Evolutionary conservation across 2,113 vertebrate genomes (phyloP).

Genomic region (Corvus hawaiiensis): DNA sequence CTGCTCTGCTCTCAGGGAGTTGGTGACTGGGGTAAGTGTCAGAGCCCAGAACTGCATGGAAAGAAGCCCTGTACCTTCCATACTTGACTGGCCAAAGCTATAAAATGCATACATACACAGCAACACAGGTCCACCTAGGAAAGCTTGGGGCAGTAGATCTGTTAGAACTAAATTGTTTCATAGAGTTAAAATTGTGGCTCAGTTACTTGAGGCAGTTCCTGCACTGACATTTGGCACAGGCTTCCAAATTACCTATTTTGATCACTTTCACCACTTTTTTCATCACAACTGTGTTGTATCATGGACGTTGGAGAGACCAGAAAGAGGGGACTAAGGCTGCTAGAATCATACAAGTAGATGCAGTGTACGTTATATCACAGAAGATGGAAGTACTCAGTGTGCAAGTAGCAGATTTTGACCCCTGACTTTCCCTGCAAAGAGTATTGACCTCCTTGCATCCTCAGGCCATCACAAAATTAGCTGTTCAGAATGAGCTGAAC

Average conservation of each 20-base stretch:
- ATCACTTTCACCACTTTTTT: neutral
- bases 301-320: neutral
- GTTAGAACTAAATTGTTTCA: neutral
- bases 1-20: neutral
- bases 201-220: neutral
- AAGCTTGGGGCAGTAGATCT: neutral
- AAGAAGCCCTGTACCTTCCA: neutral
- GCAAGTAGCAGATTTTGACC: neutral
- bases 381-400: neutral
- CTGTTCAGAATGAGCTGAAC: neutral
- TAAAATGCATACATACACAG: neutral
- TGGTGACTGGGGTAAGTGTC: neutral
- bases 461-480: neutral
- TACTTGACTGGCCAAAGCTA: neutral
- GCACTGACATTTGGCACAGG: neutral
- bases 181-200: neutral
- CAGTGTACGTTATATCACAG: neutral
- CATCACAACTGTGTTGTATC: neutral
- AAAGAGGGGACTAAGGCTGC: neutral
- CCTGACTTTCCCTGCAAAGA: neutral
- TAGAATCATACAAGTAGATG: neutral
- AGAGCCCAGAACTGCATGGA: neutral
- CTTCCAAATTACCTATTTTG: neutral
- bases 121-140: neutral
- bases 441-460: neutral